A percentile compares a stretch with the other conserved stretches of the same genome.
phyloP scores from a whole-genome alignment of 2,113 vertebrate genomes.

The Malurus melanocephalus region DNA sequence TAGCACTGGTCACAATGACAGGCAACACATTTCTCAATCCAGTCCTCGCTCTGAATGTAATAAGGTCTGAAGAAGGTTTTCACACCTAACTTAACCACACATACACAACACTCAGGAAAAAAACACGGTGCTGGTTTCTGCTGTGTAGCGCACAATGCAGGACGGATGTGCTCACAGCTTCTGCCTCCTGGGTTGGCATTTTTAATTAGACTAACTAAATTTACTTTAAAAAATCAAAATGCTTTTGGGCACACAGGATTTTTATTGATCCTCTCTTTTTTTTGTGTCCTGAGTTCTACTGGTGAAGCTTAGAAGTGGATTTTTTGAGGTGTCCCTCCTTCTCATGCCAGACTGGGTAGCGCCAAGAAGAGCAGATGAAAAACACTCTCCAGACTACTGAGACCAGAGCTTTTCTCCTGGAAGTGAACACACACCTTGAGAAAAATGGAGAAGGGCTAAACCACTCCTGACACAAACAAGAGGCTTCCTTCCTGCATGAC shows the following conservation, averaged over 20 bases:
- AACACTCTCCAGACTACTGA: background rate
- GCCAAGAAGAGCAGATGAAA: background rate
- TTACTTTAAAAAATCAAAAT: background rate
- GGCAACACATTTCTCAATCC: background rate
- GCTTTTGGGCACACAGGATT: background rate
- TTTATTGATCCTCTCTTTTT: background rate
- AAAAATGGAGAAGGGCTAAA: background rate
- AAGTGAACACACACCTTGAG: background rate
- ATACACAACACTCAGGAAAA: background rate
- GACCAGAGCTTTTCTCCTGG: background rate
- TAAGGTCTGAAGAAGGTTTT: background rate
- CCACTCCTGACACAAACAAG: background rate
- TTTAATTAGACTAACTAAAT: background rate
- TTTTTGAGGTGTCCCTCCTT: background rate
- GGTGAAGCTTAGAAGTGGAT: background rate
- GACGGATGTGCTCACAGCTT: background rate
- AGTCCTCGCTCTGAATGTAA: background rate
- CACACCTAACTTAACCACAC: background rate
- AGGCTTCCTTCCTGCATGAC: background rate
- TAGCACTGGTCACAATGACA: background rate
- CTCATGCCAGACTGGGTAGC: background rate
- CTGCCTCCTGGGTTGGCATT: background rate
- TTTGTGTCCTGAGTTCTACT: rapidly evolving
- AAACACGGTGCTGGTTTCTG: rapidly evolving
- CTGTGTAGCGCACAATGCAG: background rate